Evolutionary conservation across 2,113 vertebrate genomes (phyloP).

Genomic region (Serinus canaria): DNA sequence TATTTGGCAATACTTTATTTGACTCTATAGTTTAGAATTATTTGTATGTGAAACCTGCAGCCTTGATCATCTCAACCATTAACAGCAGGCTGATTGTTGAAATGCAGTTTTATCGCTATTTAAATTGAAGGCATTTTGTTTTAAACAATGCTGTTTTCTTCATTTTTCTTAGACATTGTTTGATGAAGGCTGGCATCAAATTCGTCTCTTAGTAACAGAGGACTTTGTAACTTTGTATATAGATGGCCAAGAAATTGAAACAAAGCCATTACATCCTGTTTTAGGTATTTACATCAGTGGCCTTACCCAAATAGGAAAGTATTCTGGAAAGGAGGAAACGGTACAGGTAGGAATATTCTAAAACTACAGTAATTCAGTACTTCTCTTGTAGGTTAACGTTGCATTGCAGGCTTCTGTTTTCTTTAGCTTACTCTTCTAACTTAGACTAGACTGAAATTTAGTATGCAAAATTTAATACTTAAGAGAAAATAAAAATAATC

Average conservation of each 20-base stretch:
- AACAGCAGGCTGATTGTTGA: not conserved
- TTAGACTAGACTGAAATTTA: not conserved
- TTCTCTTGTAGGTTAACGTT: not conserved
- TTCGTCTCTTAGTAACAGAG: conserved; percentile 92
- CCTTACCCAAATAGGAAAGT: conserved; percentile 94
- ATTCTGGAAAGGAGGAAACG: conserved; percentile 90
- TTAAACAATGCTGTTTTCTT: not conserved
- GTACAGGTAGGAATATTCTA: conserved; percentile 82
- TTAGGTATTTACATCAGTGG: conserved; percentile 94
- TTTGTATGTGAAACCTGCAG: not conserved
- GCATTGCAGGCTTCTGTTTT: not conserved
- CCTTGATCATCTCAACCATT: not conserved
- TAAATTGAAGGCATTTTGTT: not conserved
- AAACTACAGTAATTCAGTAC: not conserved
- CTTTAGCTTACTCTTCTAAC: not conserved
- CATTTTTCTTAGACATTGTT: conserved; percentile 77
- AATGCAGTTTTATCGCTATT: not conserved
- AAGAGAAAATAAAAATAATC: not conserved
- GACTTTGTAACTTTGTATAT: conserved; percentile 88
- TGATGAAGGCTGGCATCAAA: conserved; percentile 95
- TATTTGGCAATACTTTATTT: not conserved
- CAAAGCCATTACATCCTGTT: conserved; percentile 81
- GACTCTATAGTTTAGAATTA: not conserved
- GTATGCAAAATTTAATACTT: not conserved
- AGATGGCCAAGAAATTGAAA: conserved; percentile 88